These are phyloP conservation scores for Nicator chloris DNA, from an alignment of 2,113 vertebrate species.

Conservation along the genomic window DNA sequence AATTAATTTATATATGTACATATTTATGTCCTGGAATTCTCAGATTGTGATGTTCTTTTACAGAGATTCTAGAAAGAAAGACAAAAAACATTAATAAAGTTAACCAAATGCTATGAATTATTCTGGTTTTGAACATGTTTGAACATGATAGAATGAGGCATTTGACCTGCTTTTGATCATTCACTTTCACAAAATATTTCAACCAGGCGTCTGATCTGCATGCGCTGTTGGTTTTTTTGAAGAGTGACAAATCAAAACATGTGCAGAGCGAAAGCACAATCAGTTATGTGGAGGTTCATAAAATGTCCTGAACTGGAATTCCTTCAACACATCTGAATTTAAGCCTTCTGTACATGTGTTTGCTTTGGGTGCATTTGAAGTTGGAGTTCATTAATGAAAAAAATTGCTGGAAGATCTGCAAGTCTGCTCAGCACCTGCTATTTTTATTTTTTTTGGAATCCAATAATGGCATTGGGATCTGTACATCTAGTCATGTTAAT, in stretches of 20 bases:
- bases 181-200: not conserved
- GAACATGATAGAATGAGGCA: not conserved
- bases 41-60: not conserved
- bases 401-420: not conserved
- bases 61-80: not conserved
- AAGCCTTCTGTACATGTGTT: not conserved
- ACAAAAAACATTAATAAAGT: not conserved
- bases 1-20: not conserved
- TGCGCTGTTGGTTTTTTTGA: not conserved
- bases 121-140: not conserved
- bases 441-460: not conserved
- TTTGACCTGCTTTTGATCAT: constrained; percentile 18
- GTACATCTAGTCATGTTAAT: not conserved
- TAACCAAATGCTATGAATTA: not conserved
- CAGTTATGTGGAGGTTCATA: not conserved
- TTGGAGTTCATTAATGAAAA: not conserved
- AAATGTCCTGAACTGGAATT: not conserved
- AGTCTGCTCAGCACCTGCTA: not conserved
- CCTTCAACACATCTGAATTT: not conserved
- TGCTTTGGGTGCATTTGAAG: not conserved
- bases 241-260: constrained; percentile 16
- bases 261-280: not conserved
- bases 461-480: not conserved
- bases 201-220: not conserved
- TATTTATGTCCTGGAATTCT: not conserved